A percentile compares a stretch with the other conserved stretches of the same genome.
These are phyloP conservation scores for Caenorhabditis parvicauda DNA, from an alignment of 2,888 invertebrate genomes.

Conservation along the genomic window DNA sequence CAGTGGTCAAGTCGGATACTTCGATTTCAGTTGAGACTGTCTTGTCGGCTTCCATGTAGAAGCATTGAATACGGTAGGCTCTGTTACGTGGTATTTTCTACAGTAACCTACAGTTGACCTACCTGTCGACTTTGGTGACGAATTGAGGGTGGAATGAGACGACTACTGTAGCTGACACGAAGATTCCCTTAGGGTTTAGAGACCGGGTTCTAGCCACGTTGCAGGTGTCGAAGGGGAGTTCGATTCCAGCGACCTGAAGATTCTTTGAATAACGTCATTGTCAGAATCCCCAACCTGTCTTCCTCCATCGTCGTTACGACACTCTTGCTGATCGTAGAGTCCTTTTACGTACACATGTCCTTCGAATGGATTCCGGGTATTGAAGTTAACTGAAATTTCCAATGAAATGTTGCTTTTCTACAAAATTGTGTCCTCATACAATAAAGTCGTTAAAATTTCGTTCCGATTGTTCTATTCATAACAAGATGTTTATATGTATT, in stretches of 20 bases:
- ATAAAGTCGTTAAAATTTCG: too few species aligned
- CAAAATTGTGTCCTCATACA: too few species aligned
- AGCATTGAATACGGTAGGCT: conserved; percentile 62
- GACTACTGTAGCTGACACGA: conserved; percentile 61
- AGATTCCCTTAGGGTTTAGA: conserved; percentile 61
- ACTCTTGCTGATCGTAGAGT: conserved; percentile 56
- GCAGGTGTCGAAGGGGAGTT: conserved; percentile 61
- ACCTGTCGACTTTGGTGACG: conserved; percentile 56
- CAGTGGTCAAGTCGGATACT: conserved; percentile 61
- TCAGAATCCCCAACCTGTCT: too few species aligned
- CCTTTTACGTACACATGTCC: conserved; percentile 57
- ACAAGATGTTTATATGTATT: too few species aligned
- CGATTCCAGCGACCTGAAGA: conserved; percentile 61
- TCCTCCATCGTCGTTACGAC: conserved; percentile 58
- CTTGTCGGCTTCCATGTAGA: conserved; percentile 63
- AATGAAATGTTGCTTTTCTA: too few species aligned
- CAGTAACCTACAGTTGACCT: too few species aligned
- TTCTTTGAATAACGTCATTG: too few species aligned
- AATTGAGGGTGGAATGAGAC: conserved; percentile 63
- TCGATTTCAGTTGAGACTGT: conserved; percentile 60
- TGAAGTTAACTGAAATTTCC: conserved; percentile 62
- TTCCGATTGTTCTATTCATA: too few species aligned
- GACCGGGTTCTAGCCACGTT: conserved; percentile 60
- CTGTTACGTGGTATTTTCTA: too few species aligned
- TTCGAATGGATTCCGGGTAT: conserved; percentile 55